Percentiles rank a stretch among this genome's conserved stretches.
Conservation (phyloP, 1,140 invertebrate genomes). For the Camponotus floridanus region DNA sequence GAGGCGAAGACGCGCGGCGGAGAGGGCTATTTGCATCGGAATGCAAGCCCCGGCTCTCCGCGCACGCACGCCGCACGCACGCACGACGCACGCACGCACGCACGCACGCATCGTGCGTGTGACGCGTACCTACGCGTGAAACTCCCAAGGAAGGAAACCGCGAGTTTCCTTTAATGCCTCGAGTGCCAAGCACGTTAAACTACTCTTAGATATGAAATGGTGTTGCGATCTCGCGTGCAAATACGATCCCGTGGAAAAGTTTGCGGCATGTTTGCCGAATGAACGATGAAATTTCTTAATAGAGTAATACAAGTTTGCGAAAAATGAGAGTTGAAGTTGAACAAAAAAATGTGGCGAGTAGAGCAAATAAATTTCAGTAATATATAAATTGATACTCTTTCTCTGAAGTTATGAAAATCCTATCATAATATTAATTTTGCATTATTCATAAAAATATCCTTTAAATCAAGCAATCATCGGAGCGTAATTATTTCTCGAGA, state of each 20-base stretch:
- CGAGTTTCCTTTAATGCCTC: constrained; percentile 39
- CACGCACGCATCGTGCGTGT: constrained; percentile 72
- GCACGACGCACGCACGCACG: constrained; percentile 85
- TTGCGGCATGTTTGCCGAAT: not conserved
- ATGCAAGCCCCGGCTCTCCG: constrained; percentile 82
- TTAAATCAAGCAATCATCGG: not conserved
- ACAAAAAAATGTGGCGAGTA: not conserved
- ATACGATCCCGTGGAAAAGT: not conserved
- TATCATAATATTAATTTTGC: not conserved
- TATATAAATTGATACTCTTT: no score
- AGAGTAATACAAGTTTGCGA: not conserved
- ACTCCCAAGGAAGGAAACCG: constrained; percentile 62
- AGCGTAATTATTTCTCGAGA: not conserved
- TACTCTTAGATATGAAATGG: constrained; percentile 5
- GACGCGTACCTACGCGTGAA: constrained; percentile 77
- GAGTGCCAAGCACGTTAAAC: constrained; percentile 19
- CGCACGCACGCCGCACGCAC: constrained; percentile 84
- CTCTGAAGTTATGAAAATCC: not conserved
- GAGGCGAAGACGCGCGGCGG: constrained; percentile 49
- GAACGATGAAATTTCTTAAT: not conserved
- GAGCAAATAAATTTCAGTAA: no score
- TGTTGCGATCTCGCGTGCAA: not conserved
- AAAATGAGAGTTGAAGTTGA: not conserved
- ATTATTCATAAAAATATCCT: no score
- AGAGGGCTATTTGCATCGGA: constrained; percentile 83